Conservation (phyloP, 2,113 vertebrate species). For the Mustela nigripes region DNA sequence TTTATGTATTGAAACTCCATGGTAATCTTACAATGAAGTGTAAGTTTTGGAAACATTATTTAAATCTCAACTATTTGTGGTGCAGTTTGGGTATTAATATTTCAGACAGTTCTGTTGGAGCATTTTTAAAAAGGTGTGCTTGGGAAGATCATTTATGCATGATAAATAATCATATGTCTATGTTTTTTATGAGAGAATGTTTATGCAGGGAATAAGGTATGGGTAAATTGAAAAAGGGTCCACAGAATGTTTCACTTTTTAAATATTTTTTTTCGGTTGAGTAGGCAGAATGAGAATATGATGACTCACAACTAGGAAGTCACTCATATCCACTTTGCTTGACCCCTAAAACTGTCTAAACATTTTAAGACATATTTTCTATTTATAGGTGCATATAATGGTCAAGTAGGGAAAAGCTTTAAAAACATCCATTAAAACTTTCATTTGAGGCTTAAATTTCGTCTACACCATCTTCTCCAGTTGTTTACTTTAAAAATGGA, state of each 20-base stretch:
- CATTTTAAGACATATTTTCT: background rate
- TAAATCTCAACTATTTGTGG: background rate
- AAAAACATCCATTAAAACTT: background rate
- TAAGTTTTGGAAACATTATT: conserved; percentile 32
- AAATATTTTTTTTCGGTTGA: background rate
- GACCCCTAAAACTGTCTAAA: background rate
- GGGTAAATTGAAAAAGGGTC: background rate
- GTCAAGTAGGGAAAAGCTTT: background rate
- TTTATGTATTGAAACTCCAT: background rate
- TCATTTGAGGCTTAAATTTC: background rate
- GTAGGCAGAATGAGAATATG: background rate
- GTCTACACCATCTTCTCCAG: background rate
- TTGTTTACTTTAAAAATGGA: background rate
- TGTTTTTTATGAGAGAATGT: background rate
- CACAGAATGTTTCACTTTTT: background rate
- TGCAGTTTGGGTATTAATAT: background rate
- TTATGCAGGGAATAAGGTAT: background rate
- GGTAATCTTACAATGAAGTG: background rate
- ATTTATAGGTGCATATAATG: background rate
- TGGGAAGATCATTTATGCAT: conserved; percentile 16
- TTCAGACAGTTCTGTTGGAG: background rate
- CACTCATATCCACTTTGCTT: background rate
- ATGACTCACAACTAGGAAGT: background rate
- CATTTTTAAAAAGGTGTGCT: conserved; percentile 23
- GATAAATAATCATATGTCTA: background rate